phyloP scores from a whole-genome alignment of 2,113 vertebrate genomes.

The Ceyx cyanopectus region DNA sequence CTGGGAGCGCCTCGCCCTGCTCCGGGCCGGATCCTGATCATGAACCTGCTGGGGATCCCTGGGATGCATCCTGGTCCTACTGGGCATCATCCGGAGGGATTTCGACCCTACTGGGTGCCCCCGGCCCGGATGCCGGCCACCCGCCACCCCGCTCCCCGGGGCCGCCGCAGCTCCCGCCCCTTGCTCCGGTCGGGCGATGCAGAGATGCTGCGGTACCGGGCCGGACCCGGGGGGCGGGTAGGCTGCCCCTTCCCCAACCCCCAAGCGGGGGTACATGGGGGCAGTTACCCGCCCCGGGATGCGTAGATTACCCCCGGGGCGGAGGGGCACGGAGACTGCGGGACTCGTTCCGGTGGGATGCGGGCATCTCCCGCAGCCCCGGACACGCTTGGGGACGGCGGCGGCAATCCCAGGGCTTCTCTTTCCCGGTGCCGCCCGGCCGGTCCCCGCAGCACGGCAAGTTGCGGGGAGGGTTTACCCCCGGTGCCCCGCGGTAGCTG shows the following conservation, averaged over 20 bases:
- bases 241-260: neutral
- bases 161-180: neutral
- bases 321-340: neutral
- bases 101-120: neutral
- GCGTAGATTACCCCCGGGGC: neutral
- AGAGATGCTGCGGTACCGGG: neutral
- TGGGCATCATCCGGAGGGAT: no score
- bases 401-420: neutral
- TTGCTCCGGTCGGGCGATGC: neutral
- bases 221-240: neutral
- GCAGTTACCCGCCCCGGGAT: no score
- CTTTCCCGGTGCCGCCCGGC: neutral
- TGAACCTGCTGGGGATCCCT: neutral
- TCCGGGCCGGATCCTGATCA: no score
- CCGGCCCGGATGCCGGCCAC: neutral
- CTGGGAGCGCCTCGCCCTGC: neutral
- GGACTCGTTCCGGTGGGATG: neutral
- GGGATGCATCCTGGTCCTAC: rapidly evolving
- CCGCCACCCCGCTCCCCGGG: neutral
- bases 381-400: neutral
- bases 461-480: neutral
- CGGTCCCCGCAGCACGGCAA: neutral
- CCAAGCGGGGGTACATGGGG: neutral
- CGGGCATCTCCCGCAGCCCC: neutral
- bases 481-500: neutral